phyloP scores from a whole-genome alignment of 1,140 invertebrate species.

The Popillia japonica region DNA sequence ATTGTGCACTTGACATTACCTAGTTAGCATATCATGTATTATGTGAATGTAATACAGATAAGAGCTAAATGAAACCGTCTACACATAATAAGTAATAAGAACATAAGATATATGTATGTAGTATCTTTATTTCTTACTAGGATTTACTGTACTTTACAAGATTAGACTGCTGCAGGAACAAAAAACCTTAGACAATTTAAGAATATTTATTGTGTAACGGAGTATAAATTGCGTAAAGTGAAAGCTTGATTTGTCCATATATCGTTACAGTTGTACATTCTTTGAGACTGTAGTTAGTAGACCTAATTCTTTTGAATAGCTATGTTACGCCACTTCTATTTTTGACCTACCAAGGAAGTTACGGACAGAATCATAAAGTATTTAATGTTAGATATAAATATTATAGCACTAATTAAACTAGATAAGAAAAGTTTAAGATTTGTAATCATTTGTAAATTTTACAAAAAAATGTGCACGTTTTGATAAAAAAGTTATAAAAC shows the following conservation, averaged over 20 bases:
- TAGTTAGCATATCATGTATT: not conserved
- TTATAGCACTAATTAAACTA: too few relatives aligned
- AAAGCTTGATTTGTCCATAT: not conserved
- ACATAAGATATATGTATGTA: not conserved
- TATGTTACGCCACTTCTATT: not conserved
- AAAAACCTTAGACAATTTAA: not conserved
- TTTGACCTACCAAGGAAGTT: too few relatives aligned
- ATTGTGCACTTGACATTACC: not conserved
- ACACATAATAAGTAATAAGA: not conserved
- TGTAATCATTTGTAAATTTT: too few relatives aligned
- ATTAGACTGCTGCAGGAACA: not conserved
- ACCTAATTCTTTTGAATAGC: not conserved
- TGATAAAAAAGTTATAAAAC: too few relatives aligned
- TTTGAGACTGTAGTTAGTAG: not conserved
- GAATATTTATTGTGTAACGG: not conserved
- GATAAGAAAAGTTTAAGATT: too few relatives aligned
- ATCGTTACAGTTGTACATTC: not conserved
- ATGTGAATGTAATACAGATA: not conserved
- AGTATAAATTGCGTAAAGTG: slow-evolving; percentile 5
- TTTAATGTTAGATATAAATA: too few relatives aligned
- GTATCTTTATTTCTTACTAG: not conserved
- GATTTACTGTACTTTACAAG: not conserved
- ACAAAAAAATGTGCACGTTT: too few relatives aligned
- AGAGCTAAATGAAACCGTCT: not conserved
- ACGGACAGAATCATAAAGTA: too few relatives aligned